Base-by-base conservation (phyloP, 2,797 vertebrate species). In the Hipposideros larvatus region DNA sequence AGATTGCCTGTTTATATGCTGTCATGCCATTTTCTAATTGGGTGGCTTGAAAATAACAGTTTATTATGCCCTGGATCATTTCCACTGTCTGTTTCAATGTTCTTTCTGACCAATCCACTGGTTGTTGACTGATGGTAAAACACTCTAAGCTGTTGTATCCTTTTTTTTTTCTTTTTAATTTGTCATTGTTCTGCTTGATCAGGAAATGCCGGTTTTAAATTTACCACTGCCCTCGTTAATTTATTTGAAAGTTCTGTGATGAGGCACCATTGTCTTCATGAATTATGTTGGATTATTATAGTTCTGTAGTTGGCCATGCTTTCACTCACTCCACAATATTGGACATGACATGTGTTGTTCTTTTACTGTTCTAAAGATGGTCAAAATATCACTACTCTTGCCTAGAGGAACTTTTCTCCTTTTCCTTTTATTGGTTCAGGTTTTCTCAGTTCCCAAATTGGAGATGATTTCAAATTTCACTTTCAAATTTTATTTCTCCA, bases 151-250 rank as follows among this genome's bases (percentile, higher is more conserved):
- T 61, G 24, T n/a, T 82, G 31, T 78, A 85, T 22, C 22, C 51
- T 68, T 15, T 1, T 61, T 80, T 95, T 70, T 10, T 90, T 89
- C 87, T 93, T 53, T 85, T 83, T 73, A 53, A 78, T 88, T 91
- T 93, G 51, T 87, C 26, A 55, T 26, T 48, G 59, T 66, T 95
- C n/a, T 5, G 61, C 46, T 43, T 57, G 11, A 79, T 91, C 94
- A 87, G 74, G 57, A 92, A 95, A 94, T 89, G 82, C 70, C 80
- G 55, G 63, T 83, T 88, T 91, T 94, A 63, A 95, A 61, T 83
- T 86, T 87, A 37, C 57, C 51, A 41, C 61, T 75, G 65, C 11
- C 57, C 21, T 77, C 51, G 8, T 28, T 41, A 8, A 41, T 77
- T 55, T 78, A 53, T 43, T 83, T 79, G 59, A 55, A 90, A 74